phyloP scores from a whole-genome alignment of 2,888 invertebrate genomes.

The Nemoura dubitans region DNA sequence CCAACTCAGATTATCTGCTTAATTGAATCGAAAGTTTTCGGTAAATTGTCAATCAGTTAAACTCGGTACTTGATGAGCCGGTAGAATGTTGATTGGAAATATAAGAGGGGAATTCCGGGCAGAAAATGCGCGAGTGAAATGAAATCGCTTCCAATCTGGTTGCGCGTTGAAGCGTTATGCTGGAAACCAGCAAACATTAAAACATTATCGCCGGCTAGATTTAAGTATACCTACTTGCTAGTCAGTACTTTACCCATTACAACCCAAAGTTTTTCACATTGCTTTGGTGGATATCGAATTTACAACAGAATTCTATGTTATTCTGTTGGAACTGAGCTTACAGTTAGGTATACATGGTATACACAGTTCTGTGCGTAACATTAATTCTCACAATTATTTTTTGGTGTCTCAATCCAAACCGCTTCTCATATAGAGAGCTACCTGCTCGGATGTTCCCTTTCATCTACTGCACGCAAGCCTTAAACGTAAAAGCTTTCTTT shows the following conservation, averaged over 20 bases:
- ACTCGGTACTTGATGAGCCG: constrained; percentile 26
- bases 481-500: not conserved
- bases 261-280: too few species aligned
- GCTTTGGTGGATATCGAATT: too few species aligned
- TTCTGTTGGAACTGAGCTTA: not conserved
- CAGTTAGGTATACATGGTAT: too few species aligned
- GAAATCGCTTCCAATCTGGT: not conserved
- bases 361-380: not conserved
- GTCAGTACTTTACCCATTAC: too few species aligned
- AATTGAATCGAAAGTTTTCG: constrained; percentile 38
- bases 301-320: not conserved
- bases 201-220: too few species aligned
- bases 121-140: constrained; percentile 19
- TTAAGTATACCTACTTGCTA: too few species aligned
- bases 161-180: not conserved
- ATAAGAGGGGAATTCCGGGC: constrained; percentile 13
- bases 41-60: constrained; percentile 39
- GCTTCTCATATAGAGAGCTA: not conserved
- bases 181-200: too few species aligned
- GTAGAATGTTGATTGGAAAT: constrained; percentile 38
- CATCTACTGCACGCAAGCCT: not conserved
- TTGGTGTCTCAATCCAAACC: not conserved
- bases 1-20: constrained; percentile 17
- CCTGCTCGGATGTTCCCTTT: not conserved
- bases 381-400: not conserved